Base-by-base conservation (phyloP, 2,888 invertebrate species). In the Tachystola acroxantha region DNA sequence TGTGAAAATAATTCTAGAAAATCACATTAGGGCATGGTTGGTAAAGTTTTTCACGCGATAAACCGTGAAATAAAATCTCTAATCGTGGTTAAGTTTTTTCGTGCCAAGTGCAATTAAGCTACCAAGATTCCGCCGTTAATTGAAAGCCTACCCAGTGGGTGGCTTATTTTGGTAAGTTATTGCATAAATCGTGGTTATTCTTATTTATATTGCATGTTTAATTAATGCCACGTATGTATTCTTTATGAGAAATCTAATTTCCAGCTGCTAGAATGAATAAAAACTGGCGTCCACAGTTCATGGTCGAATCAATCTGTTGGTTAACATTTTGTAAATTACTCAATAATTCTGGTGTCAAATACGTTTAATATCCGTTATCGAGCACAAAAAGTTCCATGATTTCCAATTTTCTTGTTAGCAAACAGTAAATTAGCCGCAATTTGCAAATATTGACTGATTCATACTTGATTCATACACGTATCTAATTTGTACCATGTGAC, bases 91-190 rank as follows among this genome's bases (percentile, higher is more conserved):
- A 67, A 72, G 74, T 85, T 87, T 86, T 85, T 80, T 77, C 72
- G 81, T 82, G 82, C 82, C 79, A 79, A 85, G 87, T 87, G 87
- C 82, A 70, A 82, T 67, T 87, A 92, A 91, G 88, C 91, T 89
- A 89, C 89, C 93, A 93, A 91, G 91, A 93, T 93, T 93, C 92
- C 93, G 92, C 90, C 92, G 88, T 90, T 89, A 92, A 91, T 88
- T 88, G 89, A 88, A 89, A 90, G 90, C 91, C 92, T 90, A 90
- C 92, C 92, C 92, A 91, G 89, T 90, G 93, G 92, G 92, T 93
- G 93, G 92, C 92, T 89, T 88, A 89, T 84, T 86, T 89, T 89
- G 91, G 91, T 91, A 75, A 88, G 89, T 78, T 51, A 36, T 32
- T 39, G 13, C 34, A 36, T 34, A 48, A 40, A 39, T 58, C 50